These are phyloP conservation scores for Thalassophryne amazonica DNA, from an alignment of 2,797 vertebrate genomes.

Conservation along the genomic window DNA sequence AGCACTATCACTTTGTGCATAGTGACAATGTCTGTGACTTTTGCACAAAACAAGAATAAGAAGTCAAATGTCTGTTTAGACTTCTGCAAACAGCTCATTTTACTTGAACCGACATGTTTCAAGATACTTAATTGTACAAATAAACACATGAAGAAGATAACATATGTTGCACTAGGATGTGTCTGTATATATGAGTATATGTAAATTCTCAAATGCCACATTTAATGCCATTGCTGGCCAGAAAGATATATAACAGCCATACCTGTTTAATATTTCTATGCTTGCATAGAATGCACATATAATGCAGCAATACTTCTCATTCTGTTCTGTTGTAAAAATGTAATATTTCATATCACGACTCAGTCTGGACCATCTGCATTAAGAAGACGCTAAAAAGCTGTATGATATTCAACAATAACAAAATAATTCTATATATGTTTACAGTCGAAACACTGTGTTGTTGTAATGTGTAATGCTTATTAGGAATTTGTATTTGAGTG, in stretches of 20 bases:
- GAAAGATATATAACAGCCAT: conserved; percentile 66
- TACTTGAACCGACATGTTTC: conserved; percentile 37
- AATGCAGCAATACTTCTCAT: conserved; percentile 75
- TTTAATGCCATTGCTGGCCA: conserved; percentile 46
- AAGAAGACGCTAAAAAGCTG: conserved; percentile 17
- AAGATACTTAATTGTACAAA: conserved; percentile 26
- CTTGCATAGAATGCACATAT: conserved; percentile 73
- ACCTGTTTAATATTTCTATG: conserved; percentile 71
- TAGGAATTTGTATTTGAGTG: conserved; percentile 40
- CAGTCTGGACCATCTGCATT: conserved; percentile 16
- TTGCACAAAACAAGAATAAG: conserved; percentile 13
- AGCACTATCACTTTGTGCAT: conserved; percentile 39
- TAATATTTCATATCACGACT: conserved; percentile 40
- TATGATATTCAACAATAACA: conserved; percentile 18
- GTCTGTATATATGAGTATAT: conserved; percentile 71
- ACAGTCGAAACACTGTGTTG: conserved; percentile 6
- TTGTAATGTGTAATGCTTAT: conserved; percentile 20
- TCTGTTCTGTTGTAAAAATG: conserved; percentile 27
- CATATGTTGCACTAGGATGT: conserved; percentile 47
- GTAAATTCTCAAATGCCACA: conserved; percentile 64
- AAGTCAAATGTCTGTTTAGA: conserved; percentile 32
- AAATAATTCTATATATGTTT: conserved; percentile 1
- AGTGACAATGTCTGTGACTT: conserved; percentile 53
- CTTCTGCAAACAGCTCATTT: conserved; percentile 39
- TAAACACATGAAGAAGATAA: conserved; percentile 14